Conservation (phyloP, 2,113 vertebrate species). For the Anoura caudifer region DNA sequence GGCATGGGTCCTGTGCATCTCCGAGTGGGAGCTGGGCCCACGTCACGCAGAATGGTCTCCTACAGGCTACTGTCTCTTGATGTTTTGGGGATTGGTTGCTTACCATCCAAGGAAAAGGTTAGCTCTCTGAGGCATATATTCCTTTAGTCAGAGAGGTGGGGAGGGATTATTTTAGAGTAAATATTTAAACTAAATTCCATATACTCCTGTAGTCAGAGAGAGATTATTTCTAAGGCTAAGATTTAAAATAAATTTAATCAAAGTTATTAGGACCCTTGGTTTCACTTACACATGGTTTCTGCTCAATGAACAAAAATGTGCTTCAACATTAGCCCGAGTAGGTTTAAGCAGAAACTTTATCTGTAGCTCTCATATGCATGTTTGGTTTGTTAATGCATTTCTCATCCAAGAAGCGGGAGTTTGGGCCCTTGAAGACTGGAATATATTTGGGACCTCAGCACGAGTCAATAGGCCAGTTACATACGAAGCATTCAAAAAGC, state of each 20-base stretch:
- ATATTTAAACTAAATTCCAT: neutral
- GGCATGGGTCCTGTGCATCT: too few species aligned
- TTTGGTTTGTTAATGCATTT: neutral
- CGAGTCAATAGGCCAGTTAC: neutral
- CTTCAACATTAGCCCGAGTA: neutral
- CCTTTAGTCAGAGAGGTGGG: neutral
- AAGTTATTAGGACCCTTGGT: neutral
- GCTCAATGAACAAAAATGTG: conserved; percentile 22
- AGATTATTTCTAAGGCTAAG: neutral
- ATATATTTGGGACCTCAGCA: neutral
- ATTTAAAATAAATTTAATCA: neutral
- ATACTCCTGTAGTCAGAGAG: neutral
- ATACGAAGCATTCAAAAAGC: neutral
- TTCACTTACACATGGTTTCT: neutral
- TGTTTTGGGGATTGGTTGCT: neutral
- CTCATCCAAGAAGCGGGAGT: neutral
- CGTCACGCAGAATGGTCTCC: too few species aligned
- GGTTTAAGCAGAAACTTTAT: neutral
- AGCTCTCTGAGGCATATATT: neutral
- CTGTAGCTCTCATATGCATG: neutral
- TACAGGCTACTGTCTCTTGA: neutral
- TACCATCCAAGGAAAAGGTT: neutral
- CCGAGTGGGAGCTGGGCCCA: too few species aligned
- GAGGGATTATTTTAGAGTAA: neutral
- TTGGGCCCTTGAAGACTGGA: neutral